Evolutionary conservation across 1,140 invertebrate genomes (phyloP), one percentile per base, ranked within the genome.

Genomic region (Liolophura sinensis): DNA sequence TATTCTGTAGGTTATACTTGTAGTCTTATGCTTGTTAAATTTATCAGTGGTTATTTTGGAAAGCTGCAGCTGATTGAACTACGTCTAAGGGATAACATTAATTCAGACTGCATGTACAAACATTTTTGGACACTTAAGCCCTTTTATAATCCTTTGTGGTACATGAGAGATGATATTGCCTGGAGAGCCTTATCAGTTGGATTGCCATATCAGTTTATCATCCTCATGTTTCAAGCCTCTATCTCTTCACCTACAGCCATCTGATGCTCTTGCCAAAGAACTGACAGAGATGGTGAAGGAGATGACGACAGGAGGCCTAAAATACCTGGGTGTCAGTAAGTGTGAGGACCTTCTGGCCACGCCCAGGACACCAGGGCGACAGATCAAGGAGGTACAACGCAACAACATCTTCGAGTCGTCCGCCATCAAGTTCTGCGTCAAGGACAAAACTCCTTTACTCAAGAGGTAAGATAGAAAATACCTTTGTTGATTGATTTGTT

Each of bases 361-460:
- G 31, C 31, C 31, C 31, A 70, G 58, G 25, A 54, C 50, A 1
- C 31, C 60, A 7, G 56, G 56, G 1, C 62, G 60, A 52, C 62
- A 60, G 27, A 49, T 71, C 24, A 57, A 68, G 46, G 60, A 59
- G 22, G 64, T 57, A 51, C 31, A 40, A 40, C 31, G 3, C 31
- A 31, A 27, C 18, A 71, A 71, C 54, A 64, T 71, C 15, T 71
- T 71, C 65, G 67, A 68, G 27, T 71, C 70, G 7, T 64, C 65
- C 50, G 54, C 70, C 22, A 64, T 71, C 22, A 64, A 68, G 58
- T 71, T 65, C 54, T 62, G 58, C 62, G 63, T 68, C 18, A 59
- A 58, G 59, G 57, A 71, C 49, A 54, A 61, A 6, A 71, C 70
- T 16, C 70, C 70, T 31, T 62, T 62, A 20, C 59, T 54, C 46